Conservation (phyloP, 2,888 invertebrate genomes). For the Galeopsomyia nigrocyanea region DNA sequence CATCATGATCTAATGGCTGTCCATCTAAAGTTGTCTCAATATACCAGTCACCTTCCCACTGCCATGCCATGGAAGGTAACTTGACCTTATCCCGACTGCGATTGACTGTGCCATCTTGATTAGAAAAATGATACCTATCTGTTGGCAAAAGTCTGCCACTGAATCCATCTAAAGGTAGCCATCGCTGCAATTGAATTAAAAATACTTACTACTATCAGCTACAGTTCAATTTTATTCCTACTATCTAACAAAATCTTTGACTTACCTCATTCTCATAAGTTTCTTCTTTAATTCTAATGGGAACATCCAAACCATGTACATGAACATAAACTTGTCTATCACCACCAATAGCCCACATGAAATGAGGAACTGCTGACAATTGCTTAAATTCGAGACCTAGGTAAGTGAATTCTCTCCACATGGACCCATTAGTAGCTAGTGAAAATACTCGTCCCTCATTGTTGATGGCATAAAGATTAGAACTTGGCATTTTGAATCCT, state of each 20-base stretch:
- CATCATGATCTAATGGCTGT: conserved; percentile 89
- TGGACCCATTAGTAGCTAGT: conserved; percentile 82
- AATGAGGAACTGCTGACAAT: conserved; percentile 86
- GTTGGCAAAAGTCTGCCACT: conserved; percentile 87
- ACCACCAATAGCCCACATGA: conserved; percentile 93
- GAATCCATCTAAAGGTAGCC: conserved; percentile 92
- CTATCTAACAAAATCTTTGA: conserved; percentile 29
- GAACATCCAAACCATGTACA: conserved; percentile 90
- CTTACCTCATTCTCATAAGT: conserved; percentile 90
- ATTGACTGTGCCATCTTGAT: conserved; percentile 84
- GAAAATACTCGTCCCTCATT: conserved; percentile 91
- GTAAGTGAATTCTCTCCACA: conserved; percentile 90
- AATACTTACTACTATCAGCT: conserved; percentile 10
- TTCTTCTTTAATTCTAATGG: conserved; percentile 90
- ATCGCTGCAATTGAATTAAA: conserved; percentile 72
- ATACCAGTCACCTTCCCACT: conserved; percentile 97
- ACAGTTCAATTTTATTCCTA: conserved; percentile 12
- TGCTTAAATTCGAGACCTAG: conserved; percentile 91
- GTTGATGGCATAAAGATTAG: conserved; percentile 85
- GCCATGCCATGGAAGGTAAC: conserved; percentile 94
- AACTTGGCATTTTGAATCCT: conserved; percentile 75
- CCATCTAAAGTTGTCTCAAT: conserved; percentile 87
- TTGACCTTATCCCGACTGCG: conserved; percentile 85
- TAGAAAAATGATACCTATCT: conserved; percentile 89
- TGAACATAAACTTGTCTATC: conserved; percentile 94